Evolutionary conservation across 2,888 invertebrate genomes (phyloP).

Genomic region (Chirona hameri): DNA sequence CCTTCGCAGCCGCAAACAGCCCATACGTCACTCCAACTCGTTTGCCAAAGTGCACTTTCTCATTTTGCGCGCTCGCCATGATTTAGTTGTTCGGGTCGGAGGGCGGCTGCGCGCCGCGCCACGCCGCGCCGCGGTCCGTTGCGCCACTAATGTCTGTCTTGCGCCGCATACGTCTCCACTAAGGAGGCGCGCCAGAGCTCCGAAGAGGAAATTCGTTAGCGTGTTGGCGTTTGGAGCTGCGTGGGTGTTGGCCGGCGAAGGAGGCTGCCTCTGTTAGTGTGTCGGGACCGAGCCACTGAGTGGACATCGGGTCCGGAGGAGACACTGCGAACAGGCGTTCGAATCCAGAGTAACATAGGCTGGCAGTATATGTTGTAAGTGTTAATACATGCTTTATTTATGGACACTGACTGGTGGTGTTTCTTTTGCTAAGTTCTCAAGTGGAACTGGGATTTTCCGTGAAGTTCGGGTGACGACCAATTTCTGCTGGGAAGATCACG

Average conservation of each 20-base stretch:
- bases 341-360: background rate
- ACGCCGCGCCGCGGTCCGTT: background rate
- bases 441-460: too few relatives aligned
- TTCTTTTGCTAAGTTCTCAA: too few relatives aligned
- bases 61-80: background rate
- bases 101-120: too few relatives aligned
- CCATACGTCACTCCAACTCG: background rate
- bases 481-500: too few relatives aligned
- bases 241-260: background rate
- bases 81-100: background rate
- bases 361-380: background rate
- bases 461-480: too few relatives aligned
- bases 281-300: background rate
- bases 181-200: background rate
- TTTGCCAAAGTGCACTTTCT: background rate
- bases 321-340: background rate
- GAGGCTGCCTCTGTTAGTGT: background rate
- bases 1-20: background rate
- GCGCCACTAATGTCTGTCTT: background rate
- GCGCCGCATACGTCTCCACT: background rate
- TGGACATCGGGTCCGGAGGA: background rate
- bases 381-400: conserved; percentile 12
- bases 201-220: background rate
- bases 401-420: background rate
- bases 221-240: background rate